Conservation (phyloP, 2,888 invertebrate genomes). For the Cosmorhoe ocellata region DNA sequence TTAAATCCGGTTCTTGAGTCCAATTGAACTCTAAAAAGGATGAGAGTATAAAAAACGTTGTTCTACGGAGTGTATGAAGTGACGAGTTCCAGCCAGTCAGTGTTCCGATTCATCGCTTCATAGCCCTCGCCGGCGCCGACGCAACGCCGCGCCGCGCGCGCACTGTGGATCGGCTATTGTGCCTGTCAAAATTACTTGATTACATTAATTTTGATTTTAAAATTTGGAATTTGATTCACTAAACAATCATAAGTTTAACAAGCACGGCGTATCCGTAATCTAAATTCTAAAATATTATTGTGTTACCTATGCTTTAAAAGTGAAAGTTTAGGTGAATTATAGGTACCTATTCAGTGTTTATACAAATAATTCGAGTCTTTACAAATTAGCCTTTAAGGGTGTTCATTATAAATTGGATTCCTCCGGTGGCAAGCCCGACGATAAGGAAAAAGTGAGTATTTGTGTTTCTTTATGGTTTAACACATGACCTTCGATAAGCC, state of each 20-base stretch:
- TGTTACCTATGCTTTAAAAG: neutral
- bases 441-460: slow-evolving; percentile 33
- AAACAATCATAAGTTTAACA: neutral
- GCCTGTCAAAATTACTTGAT: slow-evolving; percentile 8
- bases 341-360: neutral
- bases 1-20: slow-evolving; percentile 39
- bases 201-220: slow-evolving; percentile 1
- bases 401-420: slow-evolving; percentile 18
- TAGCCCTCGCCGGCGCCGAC: slow-evolving; percentile 37
- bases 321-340: slow-evolving; percentile 14
- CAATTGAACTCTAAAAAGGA: slow-evolving; percentile 61
- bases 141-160: slow-evolving; percentile 36
- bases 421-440: slow-evolving; percentile 9
- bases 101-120: slow-evolving; percentile 53
- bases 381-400: slow-evolving; percentile 19
- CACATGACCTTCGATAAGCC: slow-evolving; percentile 10
- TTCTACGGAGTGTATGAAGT: slow-evolving; percentile 35
- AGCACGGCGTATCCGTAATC: neutral
- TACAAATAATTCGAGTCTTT: slow-evolving; percentile 8
- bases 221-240: neutral
- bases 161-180: slow-evolving; percentile 26
- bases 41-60: slow-evolving; percentile 51
- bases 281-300: neutral
- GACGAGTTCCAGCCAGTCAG: slow-evolving; percentile 39
- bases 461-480: slow-evolving; percentile 3